These are phyloP conservation scores for Burhinus oedicnemus DNA, from an alignment of 2,113 vertebrate species.

Conservation along the genomic window DNA sequence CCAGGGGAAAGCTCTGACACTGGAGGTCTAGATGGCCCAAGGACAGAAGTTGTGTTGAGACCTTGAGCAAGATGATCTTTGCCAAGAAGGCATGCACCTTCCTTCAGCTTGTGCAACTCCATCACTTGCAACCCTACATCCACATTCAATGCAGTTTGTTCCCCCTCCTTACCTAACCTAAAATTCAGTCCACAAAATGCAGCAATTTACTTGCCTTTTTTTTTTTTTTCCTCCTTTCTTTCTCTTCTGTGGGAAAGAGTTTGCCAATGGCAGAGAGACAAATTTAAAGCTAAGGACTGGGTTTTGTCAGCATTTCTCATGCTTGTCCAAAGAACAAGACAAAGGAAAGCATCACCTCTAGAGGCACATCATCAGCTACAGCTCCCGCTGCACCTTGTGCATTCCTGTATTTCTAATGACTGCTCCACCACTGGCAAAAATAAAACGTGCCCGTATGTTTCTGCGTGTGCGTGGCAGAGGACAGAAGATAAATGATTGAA, in stretches of 20 bases:
- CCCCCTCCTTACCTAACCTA: background rate
- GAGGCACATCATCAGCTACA: background rate
- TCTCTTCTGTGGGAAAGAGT: background rate
- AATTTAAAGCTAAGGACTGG: background rate
- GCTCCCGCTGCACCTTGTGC: background rate
- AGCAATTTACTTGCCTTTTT: background rate
- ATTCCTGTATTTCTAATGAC: background rate
- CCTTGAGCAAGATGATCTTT: background rate
- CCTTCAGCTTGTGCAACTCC: background rate
- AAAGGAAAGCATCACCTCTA: background rate
- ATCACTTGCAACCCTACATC: background rate
- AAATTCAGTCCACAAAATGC: background rate
- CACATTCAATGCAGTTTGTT: background rate
- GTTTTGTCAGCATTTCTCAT: background rate
- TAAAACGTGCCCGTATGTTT: background rate
- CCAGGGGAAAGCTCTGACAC: background rate
- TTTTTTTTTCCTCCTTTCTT: background rate
- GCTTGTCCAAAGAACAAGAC: background rate
- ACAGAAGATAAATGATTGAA: slow-evolving; percentile 38
- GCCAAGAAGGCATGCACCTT: background rate
- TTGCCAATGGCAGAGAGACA: background rate
- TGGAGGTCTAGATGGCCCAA: background rate
- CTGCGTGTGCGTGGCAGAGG: background rate
- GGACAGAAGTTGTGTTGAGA: background rate
- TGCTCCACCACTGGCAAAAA: background rate